These are phyloP conservation scores for Eupeodes luniger DNA, from an alignment of 2,888 invertebrate genomes.

Conservation along the genomic window DNA sequence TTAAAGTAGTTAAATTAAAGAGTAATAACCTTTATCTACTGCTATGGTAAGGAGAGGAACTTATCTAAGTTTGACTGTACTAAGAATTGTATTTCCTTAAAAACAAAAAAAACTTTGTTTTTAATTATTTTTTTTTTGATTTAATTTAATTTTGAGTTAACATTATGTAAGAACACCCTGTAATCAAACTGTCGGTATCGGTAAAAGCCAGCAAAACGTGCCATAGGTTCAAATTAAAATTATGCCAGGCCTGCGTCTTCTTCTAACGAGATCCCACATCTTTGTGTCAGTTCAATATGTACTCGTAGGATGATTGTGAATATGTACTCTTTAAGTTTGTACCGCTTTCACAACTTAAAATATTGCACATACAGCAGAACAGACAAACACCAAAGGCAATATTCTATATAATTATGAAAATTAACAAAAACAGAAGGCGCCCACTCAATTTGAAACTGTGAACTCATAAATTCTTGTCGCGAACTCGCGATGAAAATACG, in stretches of 20 bases:
- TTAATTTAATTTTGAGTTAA: too few relatives aligned
- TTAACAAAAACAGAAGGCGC: not conserved
- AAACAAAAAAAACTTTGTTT: too few relatives aligned
- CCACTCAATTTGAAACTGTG: not conserved
- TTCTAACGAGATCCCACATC: not conserved
- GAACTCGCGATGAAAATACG: too few relatives aligned
- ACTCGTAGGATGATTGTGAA: conserved; percentile 8
- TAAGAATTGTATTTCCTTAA: too few relatives aligned
- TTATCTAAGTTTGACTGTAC: too few relatives aligned
- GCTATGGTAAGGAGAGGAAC: too few relatives aligned
- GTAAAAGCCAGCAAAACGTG: not conserved
- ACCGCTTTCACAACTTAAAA: conserved; percentile 6
- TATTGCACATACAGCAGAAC: not conserved
- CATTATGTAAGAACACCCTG: not conserved
- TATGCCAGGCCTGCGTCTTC: not conserved
- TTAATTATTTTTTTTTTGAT: too few relatives aligned
- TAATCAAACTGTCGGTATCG: not conserved
- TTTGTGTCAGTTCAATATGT: not conserved
- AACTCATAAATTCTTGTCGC: too few relatives aligned
- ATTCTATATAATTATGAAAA: not conserved
- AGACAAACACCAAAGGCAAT: not conserved
- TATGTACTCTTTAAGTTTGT: not conserved
- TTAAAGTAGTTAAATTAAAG: too few relatives aligned
- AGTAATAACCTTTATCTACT: too few relatives aligned
- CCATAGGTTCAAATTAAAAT: not conserved